These are phyloP conservation scores for Chrysotoxum bicinctum DNA, from an alignment of 2,888 invertebrate genomes.

Conservation along the genomic window DNA sequence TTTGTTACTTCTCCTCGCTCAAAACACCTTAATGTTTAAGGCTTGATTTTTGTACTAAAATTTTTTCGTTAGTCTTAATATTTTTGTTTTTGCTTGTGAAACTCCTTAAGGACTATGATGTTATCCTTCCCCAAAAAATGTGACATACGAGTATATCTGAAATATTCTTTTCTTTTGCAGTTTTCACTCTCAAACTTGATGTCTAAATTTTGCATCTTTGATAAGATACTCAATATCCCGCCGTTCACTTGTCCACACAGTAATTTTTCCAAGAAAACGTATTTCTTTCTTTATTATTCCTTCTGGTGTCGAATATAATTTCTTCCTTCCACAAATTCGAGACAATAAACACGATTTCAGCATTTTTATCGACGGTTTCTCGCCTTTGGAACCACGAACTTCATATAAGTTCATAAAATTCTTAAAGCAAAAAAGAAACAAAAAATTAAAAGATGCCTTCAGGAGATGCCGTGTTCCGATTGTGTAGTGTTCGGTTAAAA, in stretches of 20 bases:
- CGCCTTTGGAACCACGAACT: neutral
- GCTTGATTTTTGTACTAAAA: too few species aligned
- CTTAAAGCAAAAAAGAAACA: neutral
- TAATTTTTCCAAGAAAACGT: neutral
- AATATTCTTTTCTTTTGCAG: neutral
- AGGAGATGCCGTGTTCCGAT: constrained; percentile 5
- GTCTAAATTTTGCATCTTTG: constrained; percentile 21
- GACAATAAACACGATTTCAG: constrained; percentile 13
- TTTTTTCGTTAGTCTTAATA: too few species aligned
- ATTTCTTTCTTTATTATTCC: constrained; percentile 8
- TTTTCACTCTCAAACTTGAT: constrained; percentile 4
- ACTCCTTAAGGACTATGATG: neutral
- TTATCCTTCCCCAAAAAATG: neutral
- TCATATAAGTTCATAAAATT: neutral
- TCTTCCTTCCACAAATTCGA: constrained; percentile 2
- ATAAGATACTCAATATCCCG: neutral
- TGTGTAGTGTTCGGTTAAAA: neutral
- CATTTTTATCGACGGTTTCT: constrained; percentile 22
- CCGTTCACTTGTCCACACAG: neutral
- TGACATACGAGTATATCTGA: neutral
- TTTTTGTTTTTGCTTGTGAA: too few species aligned
- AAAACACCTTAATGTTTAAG: too few species aligned
- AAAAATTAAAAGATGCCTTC: neutral
- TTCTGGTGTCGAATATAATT: constrained; percentile 12
- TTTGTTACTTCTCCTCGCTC: too few species aligned